Base-by-base conservation (phyloP, 2,797 vertebrate genomes). In the Sebastes kiyomatsui region DNA sequence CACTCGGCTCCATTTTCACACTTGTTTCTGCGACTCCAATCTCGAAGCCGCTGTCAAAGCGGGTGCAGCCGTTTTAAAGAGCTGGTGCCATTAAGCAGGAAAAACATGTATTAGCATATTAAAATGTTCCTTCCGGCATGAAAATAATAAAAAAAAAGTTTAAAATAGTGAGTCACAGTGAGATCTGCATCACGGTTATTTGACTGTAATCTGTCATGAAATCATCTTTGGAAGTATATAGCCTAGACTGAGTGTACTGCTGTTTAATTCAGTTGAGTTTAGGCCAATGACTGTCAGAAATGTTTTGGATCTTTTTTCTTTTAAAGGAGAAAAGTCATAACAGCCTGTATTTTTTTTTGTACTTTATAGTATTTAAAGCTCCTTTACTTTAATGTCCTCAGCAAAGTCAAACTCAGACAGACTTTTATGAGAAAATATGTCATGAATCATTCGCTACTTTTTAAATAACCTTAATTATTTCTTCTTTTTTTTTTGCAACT, bases 191-290 rank as follows among this genome's bases (percentile, higher is more conserved):
- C 67, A 30, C n/a, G 18, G 11, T 55, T 75, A 60, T 84, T 78
- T 87, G 42, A 80, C 72, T 85, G 23, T 77, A 77, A 84, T 81
- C 67, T 74, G 62, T 82, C 62, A 77, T 77, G 33, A 85, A 86
- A 73, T 72, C 38, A 76, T 85, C 20, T 70, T 67, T 75, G 59
- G 58, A 72, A 27, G 54, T 30, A 2, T 67, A 3, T 25, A 27
- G 65, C 59, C 56, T 7, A 13, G 25, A 27, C 72, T 68, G 32
- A 80, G 72, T 14, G 38, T 23, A n/a, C 27, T 62, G 4, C 76
- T 20, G 20, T 82, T 77, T 42, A 69, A 76, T 82, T 62, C 25
- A 62, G 52, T 23, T 18, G 49, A 79, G 18, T 81, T 89, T 14
- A 67, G 55, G 75, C 69, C 66, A 75, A 16, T 35, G 18, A 69